Base-by-base conservation (phyloP, 2,797 vertebrate genomes). In the Rhyacichthys aspro region DNA sequence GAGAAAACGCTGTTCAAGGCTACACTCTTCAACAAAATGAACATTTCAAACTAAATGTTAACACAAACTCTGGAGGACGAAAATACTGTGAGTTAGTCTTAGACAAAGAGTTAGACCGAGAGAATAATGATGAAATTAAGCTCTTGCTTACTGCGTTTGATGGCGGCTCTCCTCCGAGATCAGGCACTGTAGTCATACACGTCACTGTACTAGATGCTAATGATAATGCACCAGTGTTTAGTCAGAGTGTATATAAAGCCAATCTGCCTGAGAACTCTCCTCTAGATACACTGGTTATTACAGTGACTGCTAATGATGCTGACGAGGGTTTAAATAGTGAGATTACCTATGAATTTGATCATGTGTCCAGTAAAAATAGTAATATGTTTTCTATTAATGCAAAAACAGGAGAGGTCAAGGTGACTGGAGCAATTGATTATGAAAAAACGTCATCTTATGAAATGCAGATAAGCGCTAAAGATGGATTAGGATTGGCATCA, bases 261-360 rank as follows among this genome's bases (percentile, higher is more conserved):
- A 90, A 41, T 39, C 28, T 90, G 9, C 55, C 32, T 11, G 89
- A 90, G 77, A 91, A 87, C 8, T 33, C 78, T 49, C 81, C 84
- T 19, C 1, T 1, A 8, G 81, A 79, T 7, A 88, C 78, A 1
- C 36, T 59, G 0, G 71, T 91, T 5, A 46, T 86, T 5, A 52
- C 11, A 3, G 70, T 91, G 0, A 79, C 44, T 10, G 91, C 92
- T 2, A 83, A 54, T 9, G 91, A 93, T 72, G 63, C 69, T 36
- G 91, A 93, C 0, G 83, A 91, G 8, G 89, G 88, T 0, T 0
- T 78, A 0, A 78, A 92, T 34, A 43, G 90, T 2, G 72, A 91
- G 11, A 28, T 93, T 5, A 86, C 19, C 0, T 93, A 92, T 69
- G 79, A 69, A 1, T 88, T 93, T 56, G 76, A 79, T 7, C 85